Percentiles rank a stretch among this genome's conserved stretches.
Conservation (phyloP, 2,113 vertebrate genomes). For the Tor tambroides region DNA sequence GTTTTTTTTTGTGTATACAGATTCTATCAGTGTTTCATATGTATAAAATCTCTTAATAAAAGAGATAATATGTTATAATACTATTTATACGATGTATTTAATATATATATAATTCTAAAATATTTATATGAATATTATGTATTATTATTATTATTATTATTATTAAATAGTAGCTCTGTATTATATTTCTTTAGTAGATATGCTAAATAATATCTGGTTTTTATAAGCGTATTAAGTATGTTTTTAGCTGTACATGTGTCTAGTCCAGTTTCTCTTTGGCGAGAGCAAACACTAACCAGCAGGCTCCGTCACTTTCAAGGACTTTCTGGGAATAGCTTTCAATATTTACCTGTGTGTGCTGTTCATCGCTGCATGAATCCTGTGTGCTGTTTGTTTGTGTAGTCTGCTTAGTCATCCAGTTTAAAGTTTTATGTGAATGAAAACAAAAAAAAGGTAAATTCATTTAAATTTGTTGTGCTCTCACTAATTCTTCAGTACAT, state of each 20-base stretch:
- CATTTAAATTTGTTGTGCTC: not conserved
- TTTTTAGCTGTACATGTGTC: not conserved
- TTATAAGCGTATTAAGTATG: not conserved
- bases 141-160: not conserved
- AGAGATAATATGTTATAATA: not conserved
- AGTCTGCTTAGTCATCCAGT: not conserved
- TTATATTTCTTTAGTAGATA: not conserved
- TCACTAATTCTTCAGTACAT: not conserved
- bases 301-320: constrained; percentile 3
- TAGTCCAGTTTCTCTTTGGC: not conserved
- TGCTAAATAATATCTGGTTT: not conserved
- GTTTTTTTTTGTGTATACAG: not conserved
- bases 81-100: not conserved
- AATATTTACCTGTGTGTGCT: not conserved
- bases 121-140: not conserved
- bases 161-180: not conserved
- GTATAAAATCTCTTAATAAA: too few species aligned
- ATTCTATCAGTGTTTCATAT: not conserved
- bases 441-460: not conserved
- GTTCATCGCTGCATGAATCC: not conserved
- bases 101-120: not conserved
- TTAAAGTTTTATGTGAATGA: not conserved
- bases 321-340: constrained; percentile 13
- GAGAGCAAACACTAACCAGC: constrained; percentile 5
- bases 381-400: not conserved